A percentile compares a stretch with the other conserved stretches of the same genome.
phyloP scores from a whole-genome alignment of 2,888 invertebrate genomes.

The Sthenelais limicola region DNA sequence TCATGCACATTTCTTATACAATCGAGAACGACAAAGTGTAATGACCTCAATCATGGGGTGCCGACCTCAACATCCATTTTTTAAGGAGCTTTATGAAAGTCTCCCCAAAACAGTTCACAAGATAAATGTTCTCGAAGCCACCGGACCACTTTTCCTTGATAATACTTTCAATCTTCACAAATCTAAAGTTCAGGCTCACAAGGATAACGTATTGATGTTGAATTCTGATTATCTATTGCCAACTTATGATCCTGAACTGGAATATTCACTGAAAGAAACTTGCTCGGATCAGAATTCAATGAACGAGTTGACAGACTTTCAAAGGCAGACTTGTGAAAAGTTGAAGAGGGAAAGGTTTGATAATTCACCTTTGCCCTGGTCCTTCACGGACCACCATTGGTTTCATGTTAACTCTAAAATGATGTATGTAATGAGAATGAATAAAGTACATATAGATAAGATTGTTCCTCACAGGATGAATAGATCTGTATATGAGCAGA shows the following conservation, averaged over 20 bases:
- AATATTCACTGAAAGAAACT: too few species aligned
- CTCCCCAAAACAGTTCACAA: slow-evolving; percentile 46
- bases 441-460: too few species aligned
- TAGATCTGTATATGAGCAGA: too few species aligned
- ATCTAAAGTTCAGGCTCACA: background rate
- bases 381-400: slow-evolving; percentile 54
- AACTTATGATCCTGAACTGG: slow-evolving; percentile 51
- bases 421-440: too few species aligned
- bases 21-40: slow-evolving; percentile 39
- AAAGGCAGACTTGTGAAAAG: slow-evolving; percentile 17
- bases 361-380: slow-evolving; percentile 33
- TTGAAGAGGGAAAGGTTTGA: slow-evolving; percentile 22
- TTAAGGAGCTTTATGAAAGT: slow-evolving; percentile 44
- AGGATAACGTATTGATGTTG: slow-evolving; percentile 38
- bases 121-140: slow-evolving; percentile 46
- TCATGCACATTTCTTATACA: slow-evolving; percentile 49
- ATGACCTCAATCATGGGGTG: slow-evolving; percentile 52
- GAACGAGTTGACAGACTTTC: slow-evolving; percentile 23
- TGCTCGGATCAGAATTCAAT: too few species aligned
- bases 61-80: slow-evolving; percentile 48
- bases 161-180: slow-evolving; percentile 38
- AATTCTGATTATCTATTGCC: slow-evolving; percentile 52
- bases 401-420: too few species aligned
- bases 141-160: slow-evolving; percentile 49
- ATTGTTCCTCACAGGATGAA: too few species aligned